Evolutionary conservation across 1,140 invertebrate genomes (phyloP), one percentile per base, ranked within the genome.

Genomic region (Choristoneura fumiferana): DNA sequence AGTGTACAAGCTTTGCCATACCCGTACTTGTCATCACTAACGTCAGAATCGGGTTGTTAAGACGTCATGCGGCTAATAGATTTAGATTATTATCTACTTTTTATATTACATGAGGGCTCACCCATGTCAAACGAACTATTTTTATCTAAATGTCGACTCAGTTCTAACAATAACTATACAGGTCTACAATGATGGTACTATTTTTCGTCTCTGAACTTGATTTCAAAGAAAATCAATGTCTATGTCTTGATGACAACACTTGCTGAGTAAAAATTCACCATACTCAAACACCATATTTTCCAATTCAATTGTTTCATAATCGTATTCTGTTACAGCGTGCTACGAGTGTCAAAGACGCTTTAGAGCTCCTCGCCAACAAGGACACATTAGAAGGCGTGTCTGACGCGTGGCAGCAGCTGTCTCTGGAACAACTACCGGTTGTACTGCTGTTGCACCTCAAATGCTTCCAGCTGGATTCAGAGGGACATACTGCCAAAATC

Each of bases 401-500:
- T 0, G 94, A 95, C 65, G 96, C 96, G 1, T 97, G 94, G 92
- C 95, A 96, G 73, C 95, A 97, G 87, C 92, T 96, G 36, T 94
- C 94, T 6, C 84, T 98, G 3, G 97, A 98, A 76, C 94, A 97
- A 82, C 77, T 98, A 39, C 97, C 97, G 0, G 92, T 95, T 15
- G 94, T 98, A 10, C 90, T 98, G 10, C 93, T 99, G 72, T 90
- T 98, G 39, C 96, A 98, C 88, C 89, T 95, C 55, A 95, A 95
- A 59, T 96, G 96, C 86, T 98, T 98, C 87, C 95, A 98, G 78
- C 95, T 96, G 67, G 93, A 95, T 73, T 90, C 92, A 0, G 93
- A 95, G 71, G 96, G 95, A 5, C 96, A 96, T 74, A 95, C 96
- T 34, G 87, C 86, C n/a, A 99, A 99, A 89, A 95, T 98, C 43